Percentiles rank a stretch among this genome's conserved stretches.
These are phyloP conservation scores for Pangasianodon hypophthalmus DNA, from an alignment of 2,113 vertebrate genomes.

Conservation along the genomic window DNA sequence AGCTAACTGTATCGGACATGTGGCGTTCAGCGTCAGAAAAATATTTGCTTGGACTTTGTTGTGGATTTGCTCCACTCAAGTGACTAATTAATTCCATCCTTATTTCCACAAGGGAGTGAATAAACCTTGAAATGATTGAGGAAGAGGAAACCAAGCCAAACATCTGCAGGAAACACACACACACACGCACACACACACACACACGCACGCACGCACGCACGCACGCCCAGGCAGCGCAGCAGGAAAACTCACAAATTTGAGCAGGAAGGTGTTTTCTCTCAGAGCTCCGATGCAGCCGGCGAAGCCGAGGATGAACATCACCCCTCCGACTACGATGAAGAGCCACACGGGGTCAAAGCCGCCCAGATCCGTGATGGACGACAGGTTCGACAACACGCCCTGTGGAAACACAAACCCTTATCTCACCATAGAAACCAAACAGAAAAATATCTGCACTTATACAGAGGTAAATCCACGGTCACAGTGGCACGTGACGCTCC, in stretches of 20 bases:
- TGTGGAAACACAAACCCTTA: constrained; percentile 51
- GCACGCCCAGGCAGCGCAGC: not conserved
- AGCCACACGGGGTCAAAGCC: constrained; percentile 93
- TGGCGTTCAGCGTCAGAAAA: not conserved
- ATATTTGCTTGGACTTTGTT: constrained; percentile 2
- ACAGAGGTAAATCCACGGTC: not conserved
- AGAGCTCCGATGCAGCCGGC: constrained; percentile 91
- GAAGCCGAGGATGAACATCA: constrained; percentile 91
- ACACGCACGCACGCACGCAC: not conserved
- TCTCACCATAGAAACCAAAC: not conserved
- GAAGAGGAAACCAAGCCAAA: constrained; percentile 22
- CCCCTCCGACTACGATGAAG: constrained; percentile 86
- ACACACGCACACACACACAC: constrained; percentile 18
- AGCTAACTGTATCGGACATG: not conserved
- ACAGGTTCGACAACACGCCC: constrained; percentile 90
- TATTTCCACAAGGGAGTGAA: constrained; percentile 15
- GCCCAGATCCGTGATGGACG: constrained; percentile 87
- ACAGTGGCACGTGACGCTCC: not conserved
- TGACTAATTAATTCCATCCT: constrained; percentile 27
- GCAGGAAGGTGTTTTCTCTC: constrained; percentile 87
- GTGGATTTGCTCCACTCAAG: not conserved
- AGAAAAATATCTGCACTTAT: not conserved
- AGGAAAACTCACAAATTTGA: constrained; percentile 85
- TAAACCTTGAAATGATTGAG: constrained; percentile 10
- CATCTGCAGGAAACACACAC: constrained; percentile 39